Evolutionary conservation across 2,888 invertebrate genomes (phyloP).

Genomic region (Amorpha juglandis): DNA sequence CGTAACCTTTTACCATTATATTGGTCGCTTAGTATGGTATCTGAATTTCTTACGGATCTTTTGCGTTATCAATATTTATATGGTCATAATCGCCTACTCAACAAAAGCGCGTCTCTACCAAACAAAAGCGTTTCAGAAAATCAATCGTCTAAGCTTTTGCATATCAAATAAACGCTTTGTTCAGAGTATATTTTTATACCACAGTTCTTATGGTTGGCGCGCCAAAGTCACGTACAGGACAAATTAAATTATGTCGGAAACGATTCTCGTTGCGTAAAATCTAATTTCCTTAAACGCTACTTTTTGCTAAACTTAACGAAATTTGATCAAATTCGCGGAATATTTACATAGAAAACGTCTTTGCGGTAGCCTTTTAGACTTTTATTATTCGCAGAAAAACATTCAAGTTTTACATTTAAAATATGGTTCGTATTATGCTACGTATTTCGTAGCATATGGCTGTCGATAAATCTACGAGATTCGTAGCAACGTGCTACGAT

Average conservation of each 20-base stretch:
- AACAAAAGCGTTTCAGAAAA: neutral
- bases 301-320: constrained; percentile 9
- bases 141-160: neutral
- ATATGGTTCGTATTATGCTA: too few relatives aligned
- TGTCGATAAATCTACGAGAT: neutral
- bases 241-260: constrained; percentile 25
- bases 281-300: constrained; percentile 18
- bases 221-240: constrained; percentile 10
- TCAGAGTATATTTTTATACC: neutral
- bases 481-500: constrained; percentile 15
- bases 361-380: neutral
- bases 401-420: neutral
- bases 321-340: constrained; percentile 11
- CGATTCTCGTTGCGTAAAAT: constrained; percentile 22
- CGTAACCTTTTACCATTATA: too few relatives aligned
- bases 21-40: too few relatives aligned
- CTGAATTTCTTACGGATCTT: too few relatives aligned
- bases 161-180: neutral
- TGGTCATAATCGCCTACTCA: too few relatives aligned
- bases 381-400: neutral
- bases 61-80: too few relatives aligned
- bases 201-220: constrained; percentile 3
- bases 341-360: constrained; percentile 3
- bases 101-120: too few relatives aligned
- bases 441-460: neutral